Conservation (phyloP, 2,888 invertebrate species). For the Sympetrum striolatum region DNA sequence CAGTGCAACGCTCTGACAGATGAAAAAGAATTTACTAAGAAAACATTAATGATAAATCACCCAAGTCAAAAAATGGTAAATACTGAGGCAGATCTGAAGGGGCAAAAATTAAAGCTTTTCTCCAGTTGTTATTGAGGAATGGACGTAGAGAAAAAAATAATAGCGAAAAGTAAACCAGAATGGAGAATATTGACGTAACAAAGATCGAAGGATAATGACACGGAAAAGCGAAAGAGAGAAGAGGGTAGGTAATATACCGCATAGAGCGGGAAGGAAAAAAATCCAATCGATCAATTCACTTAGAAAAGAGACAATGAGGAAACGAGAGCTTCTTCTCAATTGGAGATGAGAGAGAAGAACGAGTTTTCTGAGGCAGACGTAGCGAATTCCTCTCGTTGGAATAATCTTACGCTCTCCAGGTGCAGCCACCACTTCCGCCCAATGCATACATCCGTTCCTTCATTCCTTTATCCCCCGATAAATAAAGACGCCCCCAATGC, state of each 20-base stretch:
- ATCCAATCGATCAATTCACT: not conserved
- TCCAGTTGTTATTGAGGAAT: no score
- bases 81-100: no score
- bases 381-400: not conserved
- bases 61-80: no score
- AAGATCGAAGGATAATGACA: not conserved
- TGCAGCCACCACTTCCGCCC: not conserved
- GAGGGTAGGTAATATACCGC: not conserved
- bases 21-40: no score
- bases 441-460: no score
- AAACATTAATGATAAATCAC: no score
- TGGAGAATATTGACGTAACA: not conserved
- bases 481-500: no score
- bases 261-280: not conserved
- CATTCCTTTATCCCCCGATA: no score
- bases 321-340: not conserved
- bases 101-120: no score
- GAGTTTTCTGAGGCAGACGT: not conserved
- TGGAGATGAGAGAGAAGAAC: not conserved
- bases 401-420: not conserved
- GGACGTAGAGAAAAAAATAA: not conserved
- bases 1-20: no score
- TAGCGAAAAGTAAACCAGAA: not conserved
- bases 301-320: not conserved
- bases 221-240: not conserved